Base-by-base conservation (phyloP, 2,113 vertebrate species). In the Proteles cristata region DNA sequence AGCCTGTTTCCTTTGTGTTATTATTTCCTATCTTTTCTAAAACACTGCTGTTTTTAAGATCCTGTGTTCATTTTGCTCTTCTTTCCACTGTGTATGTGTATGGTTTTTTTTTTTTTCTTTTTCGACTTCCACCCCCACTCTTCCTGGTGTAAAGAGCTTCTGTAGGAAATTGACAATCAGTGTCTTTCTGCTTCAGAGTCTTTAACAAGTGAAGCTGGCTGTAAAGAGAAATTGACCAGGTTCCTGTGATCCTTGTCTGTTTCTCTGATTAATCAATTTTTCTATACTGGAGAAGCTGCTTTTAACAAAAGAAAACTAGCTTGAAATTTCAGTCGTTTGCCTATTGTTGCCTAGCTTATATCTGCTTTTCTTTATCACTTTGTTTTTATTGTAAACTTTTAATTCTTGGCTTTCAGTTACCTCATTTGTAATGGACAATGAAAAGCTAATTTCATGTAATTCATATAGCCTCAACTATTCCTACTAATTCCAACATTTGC, bases 111-210 rank as follows among this genome's bases (percentile, higher is more conserved):
- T 93, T 65, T 15, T 17, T 14, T 76, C 48, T 90, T 79, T 87
- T 83, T 94, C 65, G 66, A 45, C 53, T 66, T 76, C 85, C 76
- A 87, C 68, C 50, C 73, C 28, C 26, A 71, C 86, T 91, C 65
- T 95, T 97, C 92, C 97, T 97, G 86, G 83, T 96, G 23, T 96
- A 94, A 96, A 98, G 90, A 97, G 96, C 96, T 97, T 95, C 97
- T 98, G 94, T 97, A 96, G 97, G 97, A 97, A 98, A 98, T 98
- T 97, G 97, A 98, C 97, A 97, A 97, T 97, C 85, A 10, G 68
- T 96, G 88, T 86, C 96, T 97, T 97, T 98, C 90, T 96, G 96
- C 93, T 97, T 98, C 88, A 94, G 79, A 97, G 92, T 97, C 94
- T 97, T 97, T 97, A 97, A 97, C 97, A 97, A 94, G 93, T 96